Percentiles rank a stretch among this genome's conserved stretches.
Conservation (phyloP, 1,140 invertebrate genomes). For the Nasonia giraulti region DNA sequence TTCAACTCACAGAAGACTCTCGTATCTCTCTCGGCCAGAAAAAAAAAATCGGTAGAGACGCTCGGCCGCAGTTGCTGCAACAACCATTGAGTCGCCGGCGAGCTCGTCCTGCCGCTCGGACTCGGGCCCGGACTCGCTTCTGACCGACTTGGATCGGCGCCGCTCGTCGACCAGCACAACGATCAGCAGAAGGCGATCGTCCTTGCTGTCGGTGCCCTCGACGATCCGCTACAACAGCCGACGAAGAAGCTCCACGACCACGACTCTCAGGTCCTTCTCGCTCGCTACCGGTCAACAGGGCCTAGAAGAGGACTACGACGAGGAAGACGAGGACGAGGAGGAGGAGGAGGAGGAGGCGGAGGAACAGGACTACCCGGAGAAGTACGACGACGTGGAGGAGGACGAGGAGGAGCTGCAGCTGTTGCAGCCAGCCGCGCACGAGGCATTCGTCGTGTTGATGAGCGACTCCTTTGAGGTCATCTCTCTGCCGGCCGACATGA, state of each 20-base stretch:
- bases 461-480: constrained; percentile 74
- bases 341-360: not conserved
- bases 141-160: constrained; percentile 49
- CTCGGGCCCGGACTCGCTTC: constrained; percentile 63
- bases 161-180: not conserved
- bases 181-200: constrained; percentile 44
- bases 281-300: not conserved
- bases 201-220: not conserved
- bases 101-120: constrained; percentile 71
- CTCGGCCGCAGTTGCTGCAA: not conserved
- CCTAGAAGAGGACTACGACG: constrained; percentile 11
- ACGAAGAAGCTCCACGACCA: not conserved
- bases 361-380: constrained; percentile 23
- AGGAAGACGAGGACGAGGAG: not conserved
- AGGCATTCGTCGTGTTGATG: constrained; percentile 74
- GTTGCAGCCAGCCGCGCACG: constrained; percentile 47
- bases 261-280: not conserved
- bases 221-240: not conserved
- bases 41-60: too few species aligned
- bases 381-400: not conserved
- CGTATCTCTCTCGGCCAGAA: not conserved
- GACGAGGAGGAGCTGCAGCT: not conserved
- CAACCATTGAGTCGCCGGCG: constrained; percentile 73
- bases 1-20: too few species aligned
- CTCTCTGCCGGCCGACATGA: constrained; percentile 73